Percentiles rank a stretch among this genome's conserved stretches.
These are phyloP conservation scores for Glaucopsyche alexis DNA, from an alignment of 2,888 invertebrate genomes.

Conservation along the genomic window DNA sequence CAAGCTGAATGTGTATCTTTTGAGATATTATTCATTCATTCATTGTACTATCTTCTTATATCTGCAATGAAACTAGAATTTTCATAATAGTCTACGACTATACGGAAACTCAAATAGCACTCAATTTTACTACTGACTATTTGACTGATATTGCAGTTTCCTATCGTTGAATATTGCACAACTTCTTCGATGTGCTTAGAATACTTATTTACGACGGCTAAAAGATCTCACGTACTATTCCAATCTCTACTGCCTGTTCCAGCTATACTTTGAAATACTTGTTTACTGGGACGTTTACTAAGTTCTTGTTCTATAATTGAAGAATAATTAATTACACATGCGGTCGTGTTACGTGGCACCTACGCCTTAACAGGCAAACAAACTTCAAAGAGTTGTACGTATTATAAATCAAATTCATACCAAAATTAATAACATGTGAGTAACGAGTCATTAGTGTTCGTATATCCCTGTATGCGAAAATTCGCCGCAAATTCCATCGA, in stretches of 20 bases:
- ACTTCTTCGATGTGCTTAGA: slow-evolving; percentile 17
- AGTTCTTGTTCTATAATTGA: not conserved
- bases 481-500: slow-evolving; percentile 34
- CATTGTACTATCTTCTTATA: not conserved
- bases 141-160: slow-evolving; percentile 22
- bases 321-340: slow-evolving; percentile 10
- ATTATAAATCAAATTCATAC: slow-evolving; percentile 25
- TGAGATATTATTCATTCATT: not conserved
- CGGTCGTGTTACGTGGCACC: not conserved
- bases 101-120: slow-evolving; percentile 10
- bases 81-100: not conserved
- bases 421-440: slow-evolving; percentile 19
- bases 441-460: slow-evolving; percentile 32
- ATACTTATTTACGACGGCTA: slow-evolving; percentile 7
- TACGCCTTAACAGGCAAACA: not conserved
- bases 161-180: slow-evolving; percentile 17
- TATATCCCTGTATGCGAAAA: slow-evolving; percentile 32
- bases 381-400: not conserved
- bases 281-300: no score
- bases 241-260: not conserved
- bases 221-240: slow-evolving; percentile 18
- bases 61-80: slow-evolving; percentile 2
- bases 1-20: not conserved
- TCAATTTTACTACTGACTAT: slow-evolving; percentile 8
- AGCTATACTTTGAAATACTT: not conserved